Evolutionary conservation across 2,888 invertebrate genomes (phyloP), one percentile per base, ranked within the genome.

Genomic region (Mesoligia furuncula): DNA sequence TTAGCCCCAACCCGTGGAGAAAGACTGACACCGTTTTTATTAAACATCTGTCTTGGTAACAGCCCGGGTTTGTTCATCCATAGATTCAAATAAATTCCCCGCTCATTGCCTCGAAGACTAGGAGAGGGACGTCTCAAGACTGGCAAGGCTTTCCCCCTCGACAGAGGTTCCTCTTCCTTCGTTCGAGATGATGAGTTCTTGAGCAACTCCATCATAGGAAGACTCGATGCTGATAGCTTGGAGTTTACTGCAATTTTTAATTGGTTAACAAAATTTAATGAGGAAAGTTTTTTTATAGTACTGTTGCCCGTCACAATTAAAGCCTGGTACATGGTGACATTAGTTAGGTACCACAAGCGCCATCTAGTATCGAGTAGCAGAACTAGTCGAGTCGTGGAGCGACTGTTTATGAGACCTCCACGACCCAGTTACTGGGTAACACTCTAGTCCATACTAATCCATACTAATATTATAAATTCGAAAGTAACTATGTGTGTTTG

Each of bases 221-320:
- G 24, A 11, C 13, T 31, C 0, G 62, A 62, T 6, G 62, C 36
- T 15, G 51, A 13, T 5, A 82, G 11, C 15, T 77, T 77, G 2
- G 31, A 31, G 45, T 15, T 83, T 13, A 57, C 79, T 79, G 79
- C 45, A 45, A 13, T 45, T 45, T 45, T 13, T 45, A 42, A 54
- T 11, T 31, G 17, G 4, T 31, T 5, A 31, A 5, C 2, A 31
- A 31, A 48, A 45, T 27, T 3, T 45, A 2, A 4, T 45, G 13
- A 27, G 27, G 4, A 27, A 27, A 4, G 0, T 27, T 66, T n/a
- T n/a, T n/a, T n/a, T n/a, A n/a, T n/a, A n/a, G n/a, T n/a, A n/a
- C n/a, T n/a, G n/a, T n/a, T n/a, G n/a, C n/a, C n/a, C n/a, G n/a
- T n/a, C n/a, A n/a, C n/a, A n/a, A n/a, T n/a, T n/a, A n/a, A n/a